Evolutionary conservation across 2,113 vertebrate genomes (phyloP).

Genomic region (Salvator merianae): DNA sequence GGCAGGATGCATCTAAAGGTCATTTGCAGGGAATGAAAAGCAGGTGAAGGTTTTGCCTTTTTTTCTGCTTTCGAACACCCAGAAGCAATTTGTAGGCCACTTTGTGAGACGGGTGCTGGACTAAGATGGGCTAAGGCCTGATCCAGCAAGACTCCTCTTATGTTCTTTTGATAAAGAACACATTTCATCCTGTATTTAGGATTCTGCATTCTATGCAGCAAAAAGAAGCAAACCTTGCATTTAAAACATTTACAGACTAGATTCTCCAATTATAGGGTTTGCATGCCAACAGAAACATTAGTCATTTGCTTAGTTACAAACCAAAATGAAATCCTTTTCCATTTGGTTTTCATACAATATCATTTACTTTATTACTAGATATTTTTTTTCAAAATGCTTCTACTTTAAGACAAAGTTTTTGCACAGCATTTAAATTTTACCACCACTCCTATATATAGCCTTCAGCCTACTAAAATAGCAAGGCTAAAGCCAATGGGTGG

Average conservation of each 20-base stretch:
- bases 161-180: slow-evolving; percentile 31
- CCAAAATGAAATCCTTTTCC: slow-evolving; percentile 64
- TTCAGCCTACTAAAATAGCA: slow-evolving; percentile 71
- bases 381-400: slow-evolving; percentile 65
- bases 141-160: no score
- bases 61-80: no score
- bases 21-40: no score
- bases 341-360: slow-evolving; percentile 68
- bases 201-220: slow-evolving; percentile 47
- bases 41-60: no score
- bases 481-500: slow-evolving; percentile 61
- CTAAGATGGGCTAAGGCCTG: no score
- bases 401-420: slow-evolving; percentile 69
- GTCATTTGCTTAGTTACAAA: slow-evolving; percentile 67
- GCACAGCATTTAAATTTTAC: slow-evolving; percentile 71
- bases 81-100: no score
- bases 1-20: no score
- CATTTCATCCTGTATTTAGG: slow-evolving; percentile 54
- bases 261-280: slow-evolving; percentile 51
- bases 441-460: slow-evolving; percentile 72
- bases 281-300: slow-evolving; percentile 57
- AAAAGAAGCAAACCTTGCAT: slow-evolving; percentile 56
- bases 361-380: slow-evolving; percentile 73
- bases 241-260: slow-evolving; percentile 47
- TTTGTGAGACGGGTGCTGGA: no score